Percentiles rank a stretch among this genome's conserved stretches.
phyloP scores from a whole-genome alignment of 2,113 vertebrate species.

The Nematolebias whitei region DNA sequence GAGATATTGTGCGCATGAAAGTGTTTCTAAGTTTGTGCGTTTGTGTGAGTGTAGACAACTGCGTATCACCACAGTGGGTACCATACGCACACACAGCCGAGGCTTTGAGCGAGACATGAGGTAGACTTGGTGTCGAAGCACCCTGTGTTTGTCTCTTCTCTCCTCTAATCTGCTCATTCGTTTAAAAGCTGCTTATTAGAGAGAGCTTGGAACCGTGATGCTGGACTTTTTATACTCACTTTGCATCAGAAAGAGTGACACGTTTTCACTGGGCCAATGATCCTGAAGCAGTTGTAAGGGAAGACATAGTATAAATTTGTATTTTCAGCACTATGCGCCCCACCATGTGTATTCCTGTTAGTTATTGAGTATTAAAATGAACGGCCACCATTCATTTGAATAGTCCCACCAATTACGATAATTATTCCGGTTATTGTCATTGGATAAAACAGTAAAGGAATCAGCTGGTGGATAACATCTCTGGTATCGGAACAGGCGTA shows the following conservation, averaged over 20 bases:
- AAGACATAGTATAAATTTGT: conserved; percentile 13
- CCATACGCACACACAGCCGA: neutral
- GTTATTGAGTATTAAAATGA: no score
- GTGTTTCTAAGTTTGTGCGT: conserved; percentile 14
- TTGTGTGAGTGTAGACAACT: neutral
- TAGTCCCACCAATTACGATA: no score
- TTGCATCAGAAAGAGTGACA: neutral
- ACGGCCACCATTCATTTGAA: no score
- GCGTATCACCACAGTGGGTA: neutral
- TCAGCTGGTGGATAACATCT: neutral
- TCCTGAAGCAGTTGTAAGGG: conserved; percentile 18
- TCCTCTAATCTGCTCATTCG: conserved; percentile 51
- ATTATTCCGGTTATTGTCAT: no score
- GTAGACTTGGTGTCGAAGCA: conserved; percentile 13
- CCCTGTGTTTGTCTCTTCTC: conserved; percentile 25
- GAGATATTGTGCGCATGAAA: conserved; percentile 27
- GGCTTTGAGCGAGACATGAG: conserved; percentile 11
- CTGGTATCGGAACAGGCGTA: conserved; percentile 23
- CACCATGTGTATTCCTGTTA: no score
- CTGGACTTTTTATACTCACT: neutral
- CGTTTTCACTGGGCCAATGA: conserved; percentile 33
- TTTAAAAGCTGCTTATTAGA: conserved; percentile 55
- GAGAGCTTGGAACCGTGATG: conserved; percentile 15
- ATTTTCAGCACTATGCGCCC: neutral
- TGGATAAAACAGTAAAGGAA: conserved; percentile 15